These are phyloP conservation scores for Hypotaenidia okinawae DNA, from an alignment of 2,797 vertebrate genomes.

Conservation along the genomic window DNA sequence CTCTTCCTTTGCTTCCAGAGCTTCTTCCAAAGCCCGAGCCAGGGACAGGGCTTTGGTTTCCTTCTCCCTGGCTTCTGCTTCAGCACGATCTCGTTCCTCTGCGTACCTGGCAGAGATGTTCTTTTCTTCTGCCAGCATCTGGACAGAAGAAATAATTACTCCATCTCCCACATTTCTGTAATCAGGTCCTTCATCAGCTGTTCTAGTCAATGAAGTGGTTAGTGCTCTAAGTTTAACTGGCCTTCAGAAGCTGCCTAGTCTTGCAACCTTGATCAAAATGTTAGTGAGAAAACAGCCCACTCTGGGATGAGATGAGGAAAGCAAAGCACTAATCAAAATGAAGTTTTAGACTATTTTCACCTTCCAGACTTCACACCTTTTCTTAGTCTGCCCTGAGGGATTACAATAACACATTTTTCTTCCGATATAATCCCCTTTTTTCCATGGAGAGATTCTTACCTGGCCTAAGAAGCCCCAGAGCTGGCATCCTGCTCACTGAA, in stretches of 20 bases:
- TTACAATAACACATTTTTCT: not conserved
- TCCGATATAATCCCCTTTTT: not conserved
- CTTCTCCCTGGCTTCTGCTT: constrained; percentile 86
- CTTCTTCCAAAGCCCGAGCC: constrained; percentile 83
- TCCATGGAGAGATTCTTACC: not conserved
- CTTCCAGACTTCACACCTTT: not conserved
- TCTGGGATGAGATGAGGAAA: not conserved
- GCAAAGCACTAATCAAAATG: not conserved
- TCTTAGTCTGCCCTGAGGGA: not conserved
- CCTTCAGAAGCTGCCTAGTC: not conserved
- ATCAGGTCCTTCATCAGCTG: not conserved
- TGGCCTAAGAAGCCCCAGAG: not conserved
- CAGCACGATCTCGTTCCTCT: constrained; percentile 84
- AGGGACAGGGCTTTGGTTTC: constrained; percentile 86
- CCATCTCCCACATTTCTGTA: not conserved
- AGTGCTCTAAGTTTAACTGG: not conserved
- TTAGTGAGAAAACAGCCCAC: not conserved
- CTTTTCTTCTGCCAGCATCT: constrained; percentile 87
- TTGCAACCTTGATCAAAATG: not conserved
- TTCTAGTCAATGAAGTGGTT: not conserved
- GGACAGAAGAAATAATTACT: not conserved
- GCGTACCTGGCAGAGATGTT: constrained; percentile 83
- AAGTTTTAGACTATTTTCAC: not conserved
- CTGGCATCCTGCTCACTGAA: not conserved
- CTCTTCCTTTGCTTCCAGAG: constrained; percentile 84